phyloP scores from a whole-genome alignment of 2,888 invertebrate species.

The Sarcophaga rosellei region DNA sequence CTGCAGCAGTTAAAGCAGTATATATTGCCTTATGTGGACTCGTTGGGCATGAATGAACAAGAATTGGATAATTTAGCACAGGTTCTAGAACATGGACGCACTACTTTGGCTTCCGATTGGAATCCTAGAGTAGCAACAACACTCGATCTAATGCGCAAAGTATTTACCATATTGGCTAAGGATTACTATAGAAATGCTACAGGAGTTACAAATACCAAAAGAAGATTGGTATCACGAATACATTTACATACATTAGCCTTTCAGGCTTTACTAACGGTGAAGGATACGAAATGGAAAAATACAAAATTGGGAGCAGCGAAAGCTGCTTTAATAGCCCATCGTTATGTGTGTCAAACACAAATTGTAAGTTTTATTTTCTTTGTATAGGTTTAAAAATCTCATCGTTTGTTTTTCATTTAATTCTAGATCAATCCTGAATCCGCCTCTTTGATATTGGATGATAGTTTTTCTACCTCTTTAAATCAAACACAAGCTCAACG shows the following conservation, averaged over 20 bases:
- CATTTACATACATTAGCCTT: constrained; percentile 94
- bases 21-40: constrained; percentile 89
- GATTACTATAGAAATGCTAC: constrained; percentile 74
- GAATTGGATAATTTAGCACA: constrained; percentile 90
- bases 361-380: constrained; percentile 74
- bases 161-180: constrained; percentile 81
- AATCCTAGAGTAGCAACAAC: constrained; percentile 90
- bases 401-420: neutral
- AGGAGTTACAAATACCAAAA: constrained; percentile 77
- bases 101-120: constrained; percentile 89
- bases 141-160: constrained; percentile 90
- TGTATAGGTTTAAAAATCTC: neutral
- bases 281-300: constrained; percentile 88
- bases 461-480: constrained; percentile 89
- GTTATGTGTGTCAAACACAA: constrained; percentile 89
- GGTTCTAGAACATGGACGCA: constrained; percentile 86
- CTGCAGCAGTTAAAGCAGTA: constrained; percentile 85
- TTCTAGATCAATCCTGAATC: constrained; percentile 80
- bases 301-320: constrained; percentile 91
- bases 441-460: constrained; percentile 87
- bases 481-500: constrained; percentile 81
- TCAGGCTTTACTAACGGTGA: constrained; percentile 89
- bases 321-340: constrained; percentile 90
- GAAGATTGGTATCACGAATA: constrained; percentile 86
- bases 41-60: constrained; percentile 94